Evolutionary conservation across 2,113 vertebrate genomes (phyloP).

Genomic region (Pygoscelis adeliae): DNA sequence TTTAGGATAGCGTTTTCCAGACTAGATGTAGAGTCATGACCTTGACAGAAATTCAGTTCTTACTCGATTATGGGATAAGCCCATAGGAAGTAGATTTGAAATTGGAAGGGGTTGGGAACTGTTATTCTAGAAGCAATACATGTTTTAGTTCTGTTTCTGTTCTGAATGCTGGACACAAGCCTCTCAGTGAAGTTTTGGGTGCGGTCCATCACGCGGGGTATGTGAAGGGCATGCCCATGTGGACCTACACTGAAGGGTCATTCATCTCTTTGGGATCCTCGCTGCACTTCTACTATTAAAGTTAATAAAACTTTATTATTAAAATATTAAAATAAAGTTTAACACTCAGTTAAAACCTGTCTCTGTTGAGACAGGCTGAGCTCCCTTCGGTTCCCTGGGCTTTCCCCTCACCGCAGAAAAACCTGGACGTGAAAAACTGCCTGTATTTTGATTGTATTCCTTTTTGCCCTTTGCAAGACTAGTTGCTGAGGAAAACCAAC

Average conservation of each 20-base stretch:
- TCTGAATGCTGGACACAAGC: neutral
- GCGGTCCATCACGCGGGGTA: accelerated
- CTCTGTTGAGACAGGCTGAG: neutral
- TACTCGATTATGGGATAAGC: neutral
- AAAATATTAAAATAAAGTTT: too few relatives aligned
- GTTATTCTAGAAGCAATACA: neutral
- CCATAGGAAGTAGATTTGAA: neutral
- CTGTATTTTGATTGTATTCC: neutral
- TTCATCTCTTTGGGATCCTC: neutral
- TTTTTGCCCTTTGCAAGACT: neutral
- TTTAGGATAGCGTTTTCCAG: neutral
- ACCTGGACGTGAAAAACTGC: neutral
- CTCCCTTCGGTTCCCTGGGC: neutral
- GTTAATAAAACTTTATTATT: too few relatives aligned
- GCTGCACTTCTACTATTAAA: neutral
- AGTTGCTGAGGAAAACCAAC: neutral
- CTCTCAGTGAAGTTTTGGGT: neutral
- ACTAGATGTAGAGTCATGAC: neutral
- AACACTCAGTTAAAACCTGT: neutral
- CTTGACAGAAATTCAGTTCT: neutral
- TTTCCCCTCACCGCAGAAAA: neutral
- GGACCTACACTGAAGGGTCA: neutral
- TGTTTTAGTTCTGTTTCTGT: neutral
- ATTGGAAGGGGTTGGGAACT: neutral
- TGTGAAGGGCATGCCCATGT: neutral